A percentile compares a stretch with the other conserved stretches of the same genome.
These are phyloP conservation scores for Hedya salicella DNA, from an alignment of 2,888 invertebrate genomes.

Conservation along the genomic window DNA sequence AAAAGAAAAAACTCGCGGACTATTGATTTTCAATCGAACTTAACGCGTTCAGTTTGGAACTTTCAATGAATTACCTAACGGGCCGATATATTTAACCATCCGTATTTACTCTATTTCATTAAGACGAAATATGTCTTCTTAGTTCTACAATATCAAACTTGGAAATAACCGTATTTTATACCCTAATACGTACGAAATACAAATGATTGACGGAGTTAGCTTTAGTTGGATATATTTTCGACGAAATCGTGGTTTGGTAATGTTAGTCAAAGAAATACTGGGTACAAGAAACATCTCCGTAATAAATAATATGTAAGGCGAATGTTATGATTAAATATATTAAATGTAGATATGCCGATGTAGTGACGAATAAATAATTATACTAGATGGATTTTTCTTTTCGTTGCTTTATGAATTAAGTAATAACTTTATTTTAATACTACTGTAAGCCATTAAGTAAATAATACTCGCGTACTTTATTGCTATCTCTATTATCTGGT, in stretches of 20 bases:
- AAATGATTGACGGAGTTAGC: no score
- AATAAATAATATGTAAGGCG: no score
- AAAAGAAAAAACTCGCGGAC: no score
- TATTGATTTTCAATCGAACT: no score
- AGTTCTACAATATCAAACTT: neutral
- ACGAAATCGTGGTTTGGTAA: neutral
- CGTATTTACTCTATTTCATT: slow-evolving; percentile 2
- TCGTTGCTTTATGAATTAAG: no score
- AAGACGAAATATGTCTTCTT: neutral
- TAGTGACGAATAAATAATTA: no score
- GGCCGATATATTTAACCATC: neutral
- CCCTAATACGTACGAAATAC: neutral
- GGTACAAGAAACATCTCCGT: neutral
- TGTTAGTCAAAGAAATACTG: neutral
- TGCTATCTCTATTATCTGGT: neutral
- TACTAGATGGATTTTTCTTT: no score
- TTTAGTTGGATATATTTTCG: neutral
- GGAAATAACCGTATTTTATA: neutral
- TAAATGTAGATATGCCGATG: no score
- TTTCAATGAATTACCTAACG: slow-evolving; percentile 14
- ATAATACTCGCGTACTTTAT: neutral
- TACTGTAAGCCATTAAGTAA: no score
- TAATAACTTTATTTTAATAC: no score
- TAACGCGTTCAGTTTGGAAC: no score
- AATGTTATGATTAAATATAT: no score